Conservation (phyloP, 2,888 invertebrate species). For the Papilio protenor region DNA sequence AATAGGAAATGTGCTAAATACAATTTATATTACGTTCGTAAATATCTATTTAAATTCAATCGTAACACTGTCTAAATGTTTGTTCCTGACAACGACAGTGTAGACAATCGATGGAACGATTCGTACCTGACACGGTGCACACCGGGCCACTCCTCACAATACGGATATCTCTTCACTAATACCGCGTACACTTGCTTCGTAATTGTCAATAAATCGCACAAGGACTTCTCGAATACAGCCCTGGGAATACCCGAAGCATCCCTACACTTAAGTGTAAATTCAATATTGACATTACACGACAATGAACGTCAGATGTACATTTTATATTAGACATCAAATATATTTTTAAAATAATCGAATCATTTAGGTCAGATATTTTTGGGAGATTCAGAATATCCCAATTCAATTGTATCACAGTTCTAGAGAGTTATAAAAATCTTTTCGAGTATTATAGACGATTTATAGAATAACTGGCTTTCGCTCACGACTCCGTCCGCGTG, state of each 20-base stretch:
- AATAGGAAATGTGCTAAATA: not conserved
- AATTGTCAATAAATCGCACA: conserved; percentile 39
- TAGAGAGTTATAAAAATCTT: no score
- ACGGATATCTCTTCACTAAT: conserved; percentile 30
- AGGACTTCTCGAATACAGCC: not conserved
- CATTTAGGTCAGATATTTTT: not conserved
- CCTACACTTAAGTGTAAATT: conserved; percentile 10
- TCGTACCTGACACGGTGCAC: conserved; percentile 41
- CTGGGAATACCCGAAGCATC: conserved; percentile 11
- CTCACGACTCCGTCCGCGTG: no score
- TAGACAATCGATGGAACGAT: conserved; percentile 28
- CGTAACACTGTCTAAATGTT: not conserved
- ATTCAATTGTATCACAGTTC: no score
- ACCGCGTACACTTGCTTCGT: conserved; percentile 32
- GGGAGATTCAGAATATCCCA: no score
- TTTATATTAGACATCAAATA: conserved; percentile 4
- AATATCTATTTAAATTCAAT: not conserved
- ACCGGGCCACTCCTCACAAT: conserved; percentile 9
- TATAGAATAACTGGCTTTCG: no score
- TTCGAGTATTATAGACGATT: not conserved
- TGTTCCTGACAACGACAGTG: conserved; percentile 1
- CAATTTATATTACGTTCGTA: not conserved
- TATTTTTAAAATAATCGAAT: not conserved
- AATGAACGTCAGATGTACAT: not conserved
- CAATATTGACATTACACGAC: conserved; percentile 4